phyloP scores from a whole-genome alignment of 2,888 invertebrate species.

The Neuroscelio doddi region DNA sequence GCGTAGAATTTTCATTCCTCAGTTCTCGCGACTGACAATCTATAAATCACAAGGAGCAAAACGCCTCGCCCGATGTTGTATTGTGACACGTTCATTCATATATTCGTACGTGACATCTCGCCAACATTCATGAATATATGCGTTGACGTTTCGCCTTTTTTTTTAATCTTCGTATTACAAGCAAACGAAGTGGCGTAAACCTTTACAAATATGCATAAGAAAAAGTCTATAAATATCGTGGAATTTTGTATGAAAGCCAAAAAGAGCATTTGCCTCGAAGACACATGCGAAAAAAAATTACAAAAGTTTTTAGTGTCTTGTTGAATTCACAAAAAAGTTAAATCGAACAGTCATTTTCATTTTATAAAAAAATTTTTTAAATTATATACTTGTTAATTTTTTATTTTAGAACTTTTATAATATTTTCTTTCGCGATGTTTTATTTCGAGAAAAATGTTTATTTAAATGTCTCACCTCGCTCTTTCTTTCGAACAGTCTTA shows the following conservation, averaged over 20 bases:
- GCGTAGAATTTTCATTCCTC: constrained; percentile 21
- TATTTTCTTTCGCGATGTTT: no score
- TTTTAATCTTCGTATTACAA: constrained; percentile 1
- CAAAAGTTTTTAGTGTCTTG: no score
- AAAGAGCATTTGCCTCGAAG: no score
- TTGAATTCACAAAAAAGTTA: no score
- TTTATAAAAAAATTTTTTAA: no score
- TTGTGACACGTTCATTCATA: constrained; percentile 1
- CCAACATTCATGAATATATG: neutral
- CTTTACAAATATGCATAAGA: neutral
- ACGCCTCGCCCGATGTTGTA: constrained; percentile 18
- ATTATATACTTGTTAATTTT: no score
- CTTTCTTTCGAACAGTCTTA: constrained; percentile 13
- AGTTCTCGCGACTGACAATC: constrained; percentile 20
- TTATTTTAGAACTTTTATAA: no score
- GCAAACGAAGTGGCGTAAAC: neutral
- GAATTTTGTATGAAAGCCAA: no score
- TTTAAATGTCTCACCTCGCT: neutral
- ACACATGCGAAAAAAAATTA: no score
- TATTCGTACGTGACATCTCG: neutral
- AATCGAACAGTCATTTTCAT: no score
- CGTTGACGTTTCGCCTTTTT: constrained; percentile 14
- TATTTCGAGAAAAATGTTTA: no score
- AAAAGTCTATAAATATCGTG: constrained; percentile 8
- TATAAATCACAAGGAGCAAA: constrained; percentile 35